Evolutionary conservation across 2,797 vertebrate species (phyloP), one percentile per base, ranked within the genome.

Genomic region (Serranus cabrilla): DNA sequence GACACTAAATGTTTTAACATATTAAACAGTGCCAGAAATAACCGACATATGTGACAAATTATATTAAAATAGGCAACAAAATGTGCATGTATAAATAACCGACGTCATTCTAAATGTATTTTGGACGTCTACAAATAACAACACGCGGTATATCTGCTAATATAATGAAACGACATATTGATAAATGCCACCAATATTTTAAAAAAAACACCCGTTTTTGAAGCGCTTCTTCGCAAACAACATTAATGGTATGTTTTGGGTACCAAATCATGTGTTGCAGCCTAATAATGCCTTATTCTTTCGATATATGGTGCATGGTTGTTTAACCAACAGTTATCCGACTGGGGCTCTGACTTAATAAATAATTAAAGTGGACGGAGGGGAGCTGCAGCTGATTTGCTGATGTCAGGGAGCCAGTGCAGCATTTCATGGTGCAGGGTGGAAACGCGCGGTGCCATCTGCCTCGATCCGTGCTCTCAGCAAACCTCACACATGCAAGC

Each of bases 341-440:
- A 37, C 52, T 45, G 81, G 60, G 67, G 78, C 87, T 70, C 76
- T 73, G 85, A 70, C 80, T 87, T 86, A 88, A 93, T 95, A 94
- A 95, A 94, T 94, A 94, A 95, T 95, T 79, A 95, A 95, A 94
- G 93, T 78, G 72, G 74, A 66, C 88, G 71, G 80, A 87, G 80
- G 58, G 89, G 90, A 88, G 92, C 91, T 91, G 95, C 94, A 86
- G 94, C 93, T 93, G 93, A 94, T 91, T 91, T 86, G 97, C 97
- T 97, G 97, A 97, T 97, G 97, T 97, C 96, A 97, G 96, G 95
- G 68, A 89, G 93, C 88, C 89, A 91, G 93, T 94, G 95, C 95
- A 93, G 94, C 93, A 95, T 95, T 95, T 93, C 85, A 91, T 93
- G 93, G 94, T 95, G 95, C 94, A 95, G 95, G 91, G 93, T 89